Evolutionary conservation across 2,113 vertebrate genomes (phyloP), one percentile per base, ranked within the genome.

Genomic region (Sigmodon hispidus): DNA sequence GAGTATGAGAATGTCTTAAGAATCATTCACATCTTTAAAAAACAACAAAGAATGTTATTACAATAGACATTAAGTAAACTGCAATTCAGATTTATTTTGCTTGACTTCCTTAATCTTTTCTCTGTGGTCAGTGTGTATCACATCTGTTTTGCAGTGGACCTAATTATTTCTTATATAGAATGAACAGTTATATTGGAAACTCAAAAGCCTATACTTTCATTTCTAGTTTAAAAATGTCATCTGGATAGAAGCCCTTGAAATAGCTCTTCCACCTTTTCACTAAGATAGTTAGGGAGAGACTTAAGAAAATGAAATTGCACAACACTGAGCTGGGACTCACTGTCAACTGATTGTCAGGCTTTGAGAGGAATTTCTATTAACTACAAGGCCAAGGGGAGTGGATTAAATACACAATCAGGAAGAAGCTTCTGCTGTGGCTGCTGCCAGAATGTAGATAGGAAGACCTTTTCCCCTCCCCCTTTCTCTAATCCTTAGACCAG

Each of bases 291-390:
- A 96, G 79, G 43, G 76, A 88, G 83, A 93, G 73, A 91, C 73
- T 94, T 94, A 57, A 45, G 90, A 94, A 91, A 55, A 90, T 93
- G 77, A 96, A 97, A 95, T 94, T 89, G 87, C 55, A 21, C 69
- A 89, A 76, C 43, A 40, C 55, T 34, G 48, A 93, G 57, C 84
- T 48, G 36, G 31, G 67, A 93, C 67, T 89, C 73, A 73, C 87
- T 93, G 95, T 96, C 93, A 61, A 89, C 87, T 52, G 92, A 95
- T 88, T 96, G 93, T 96, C 93, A 96, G 83, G 79, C 55, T 79
- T 90, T 43, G 73, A 96, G 96, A 89, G 50, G 86, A 94, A 96
- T 96, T 95, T 95, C 92, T 90, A 96, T 96, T 93, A 95, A 87
- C 69, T 75, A 72, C 79, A 94, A 96, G 84, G 91, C 87, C 93